Percentiles rank a stretch among this genome's conserved stretches.
phyloP scores from a whole-genome alignment of 2,113 vertebrate species.

The Oryzias melastigma region DNA sequence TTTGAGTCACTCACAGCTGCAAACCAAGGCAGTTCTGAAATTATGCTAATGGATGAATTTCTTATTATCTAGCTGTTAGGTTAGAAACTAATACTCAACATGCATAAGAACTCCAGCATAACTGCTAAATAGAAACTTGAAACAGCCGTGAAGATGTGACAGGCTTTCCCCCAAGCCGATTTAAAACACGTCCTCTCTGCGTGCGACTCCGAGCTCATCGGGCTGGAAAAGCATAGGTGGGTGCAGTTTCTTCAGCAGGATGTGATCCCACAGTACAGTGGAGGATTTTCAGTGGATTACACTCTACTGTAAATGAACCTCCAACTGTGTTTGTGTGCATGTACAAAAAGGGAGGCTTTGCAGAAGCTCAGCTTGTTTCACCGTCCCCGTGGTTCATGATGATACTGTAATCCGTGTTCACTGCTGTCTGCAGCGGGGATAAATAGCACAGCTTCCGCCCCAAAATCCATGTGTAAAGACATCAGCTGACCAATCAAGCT shows the following conservation, averaged over 20 bases:
- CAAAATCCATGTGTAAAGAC: constrained; percentile 20
- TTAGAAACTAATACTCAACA: constrained; percentile 1
- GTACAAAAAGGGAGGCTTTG: constrained; percentile 34
- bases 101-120: constrained; percentile 4
- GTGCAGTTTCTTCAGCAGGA: constrained; percentile 24
- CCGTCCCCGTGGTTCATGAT: constrained; percentile 23
- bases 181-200: constrained; percentile 35
- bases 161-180: constrained; percentile 12
- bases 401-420: constrained; percentile 41
- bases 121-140: constrained; percentile 8
- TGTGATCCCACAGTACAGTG: constrained; percentile 12
- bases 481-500: constrained; percentile 37
- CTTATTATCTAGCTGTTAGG: not conserved
- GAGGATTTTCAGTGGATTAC: constrained; percentile 45
- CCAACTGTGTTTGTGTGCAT: constrained; percentile 24
- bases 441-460: constrained; percentile 30
- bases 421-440: constrained; percentile 4
- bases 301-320: constrained; percentile 34
- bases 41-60: constrained; percentile 7
- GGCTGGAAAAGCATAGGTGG: constrained; percentile 25
- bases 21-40: not conserved
- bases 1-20: constrained; percentile 33
- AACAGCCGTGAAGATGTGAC: constrained; percentile 7
- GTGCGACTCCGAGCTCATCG: constrained; percentile 15
- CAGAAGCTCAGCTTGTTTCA: constrained; percentile 7